These are phyloP conservation scores for Erebia epiphron DNA, from an alignment of 2,888 invertebrate species.

Conservation along the genomic window DNA sequence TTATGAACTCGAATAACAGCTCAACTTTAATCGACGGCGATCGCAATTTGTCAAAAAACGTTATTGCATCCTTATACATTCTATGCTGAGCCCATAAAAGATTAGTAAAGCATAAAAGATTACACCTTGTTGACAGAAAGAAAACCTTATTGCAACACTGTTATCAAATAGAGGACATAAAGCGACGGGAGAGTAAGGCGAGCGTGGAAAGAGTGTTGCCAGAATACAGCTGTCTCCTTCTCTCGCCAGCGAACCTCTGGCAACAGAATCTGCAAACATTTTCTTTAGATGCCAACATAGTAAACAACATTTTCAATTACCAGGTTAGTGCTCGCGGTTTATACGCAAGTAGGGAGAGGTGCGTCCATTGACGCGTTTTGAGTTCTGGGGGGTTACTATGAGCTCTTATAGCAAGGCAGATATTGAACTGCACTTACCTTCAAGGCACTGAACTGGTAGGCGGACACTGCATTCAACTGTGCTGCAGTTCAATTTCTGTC, in stretches of 20 bases:
- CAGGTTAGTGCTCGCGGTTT: slow-evolving; percentile 81
- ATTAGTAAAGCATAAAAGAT: neutral
- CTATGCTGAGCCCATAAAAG: neutral
- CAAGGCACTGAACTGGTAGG: too few species aligned
- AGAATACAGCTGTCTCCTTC: slow-evolving; percentile 94
- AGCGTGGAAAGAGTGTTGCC: slow-evolving; percentile 88
- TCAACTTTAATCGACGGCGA: too few species aligned
- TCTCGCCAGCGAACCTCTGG: slow-evolving; percentile 98
- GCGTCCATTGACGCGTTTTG: too few species aligned
- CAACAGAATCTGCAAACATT: slow-evolving; percentile 91
- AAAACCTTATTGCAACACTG: slow-evolving; percentile 91
- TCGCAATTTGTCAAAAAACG: too few species aligned
- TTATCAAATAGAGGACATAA: slow-evolving; percentile 92
- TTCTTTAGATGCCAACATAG: slow-evolving; percentile 89
- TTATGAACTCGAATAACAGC: neutral
- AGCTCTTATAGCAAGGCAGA: too few species aligned
- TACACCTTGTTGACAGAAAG: slow-evolving; percentile 76
- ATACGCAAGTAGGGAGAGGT: too few species aligned
- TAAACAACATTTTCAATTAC: slow-evolving; percentile 91
- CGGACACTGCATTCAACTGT: too few species aligned
- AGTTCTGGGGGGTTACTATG: too few species aligned
- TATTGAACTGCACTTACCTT: too few species aligned
- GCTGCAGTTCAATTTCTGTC: too few species aligned
- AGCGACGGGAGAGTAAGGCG: slow-evolving; percentile 81
- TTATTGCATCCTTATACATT: too few species aligned